Evolutionary conservation across 2,113 vertebrate species (phyloP).

Genomic region (Rousettus leschenaultii): DNA sequence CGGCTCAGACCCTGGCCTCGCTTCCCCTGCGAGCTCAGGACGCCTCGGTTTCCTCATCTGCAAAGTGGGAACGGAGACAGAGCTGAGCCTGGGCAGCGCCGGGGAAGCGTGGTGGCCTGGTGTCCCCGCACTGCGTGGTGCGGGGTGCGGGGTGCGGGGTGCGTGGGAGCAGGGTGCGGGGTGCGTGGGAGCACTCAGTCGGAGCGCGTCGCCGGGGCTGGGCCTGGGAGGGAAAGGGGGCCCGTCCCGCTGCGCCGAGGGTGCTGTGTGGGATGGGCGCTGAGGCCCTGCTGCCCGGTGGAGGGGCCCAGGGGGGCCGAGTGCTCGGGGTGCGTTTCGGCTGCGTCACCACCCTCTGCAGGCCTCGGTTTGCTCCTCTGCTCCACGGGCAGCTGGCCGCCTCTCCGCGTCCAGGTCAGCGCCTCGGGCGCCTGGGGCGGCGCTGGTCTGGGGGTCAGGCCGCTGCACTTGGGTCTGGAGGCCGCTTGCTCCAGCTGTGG

Average conservation of each 20-base stretch:
- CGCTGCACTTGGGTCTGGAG: background rate
- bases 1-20: background rate
- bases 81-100: accelerated
- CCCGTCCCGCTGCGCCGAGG: accelerated
- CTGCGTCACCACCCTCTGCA: accelerated
- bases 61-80: background rate
- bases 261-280: accelerated
- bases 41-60: background rate
- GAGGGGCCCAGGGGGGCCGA: background rate
- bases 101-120: accelerated
- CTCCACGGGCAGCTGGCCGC: background rate
- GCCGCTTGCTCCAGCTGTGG: background rate
- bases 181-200: accelerated
- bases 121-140: accelerated
- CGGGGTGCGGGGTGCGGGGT: too few relatives aligned
- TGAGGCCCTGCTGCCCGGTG: background rate
- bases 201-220: accelerated
- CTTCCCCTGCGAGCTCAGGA: background rate
- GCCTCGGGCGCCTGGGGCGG: background rate
- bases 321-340: background rate
- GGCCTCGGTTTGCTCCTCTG: background rate
- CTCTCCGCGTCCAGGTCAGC: background rate
- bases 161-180: accelerated
- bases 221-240: background rate
- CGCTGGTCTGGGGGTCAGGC: accelerated